A percentile compares a stretch with the other conserved stretches of the same genome.
Evolutionary conservation across 2,113 vertebrate species (phyloP).

Genomic region (Anguilla rostrata): DNA sequence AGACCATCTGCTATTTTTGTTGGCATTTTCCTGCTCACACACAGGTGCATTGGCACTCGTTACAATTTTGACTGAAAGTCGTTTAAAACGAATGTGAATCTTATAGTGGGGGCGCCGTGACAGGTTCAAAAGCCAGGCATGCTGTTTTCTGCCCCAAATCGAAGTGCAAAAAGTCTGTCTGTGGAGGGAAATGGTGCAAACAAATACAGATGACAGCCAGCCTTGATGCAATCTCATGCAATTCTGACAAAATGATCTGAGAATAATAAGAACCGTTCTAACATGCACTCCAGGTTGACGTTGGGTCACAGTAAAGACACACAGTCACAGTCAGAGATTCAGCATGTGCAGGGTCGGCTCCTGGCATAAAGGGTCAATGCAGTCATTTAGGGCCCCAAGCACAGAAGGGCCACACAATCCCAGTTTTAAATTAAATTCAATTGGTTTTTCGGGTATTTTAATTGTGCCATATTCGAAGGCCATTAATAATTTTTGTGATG

Average conservation of each 20-base stretch:
- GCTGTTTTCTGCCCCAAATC: conserved; percentile 13
- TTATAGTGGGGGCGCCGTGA: neutral
- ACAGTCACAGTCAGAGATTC: neutral
- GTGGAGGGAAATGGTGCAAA: conserved; percentile 17
- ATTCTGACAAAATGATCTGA: conserved; percentile 31
- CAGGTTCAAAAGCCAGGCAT: conserved; percentile 12
- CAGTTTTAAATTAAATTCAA: too few species aligned
- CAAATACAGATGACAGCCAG: conserved; percentile 19
- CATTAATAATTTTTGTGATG: too few species aligned
- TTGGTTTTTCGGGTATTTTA: too few species aligned
- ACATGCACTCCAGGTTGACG: neutral
- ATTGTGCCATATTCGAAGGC: too few species aligned
- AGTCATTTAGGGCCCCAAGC: too few species aligned
- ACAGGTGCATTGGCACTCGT: neutral
- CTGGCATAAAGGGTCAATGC: neutral
- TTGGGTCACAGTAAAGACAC: neutral
- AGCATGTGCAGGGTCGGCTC: neutral
- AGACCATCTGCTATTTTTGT: neutral
- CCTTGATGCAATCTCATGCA: conserved; percentile 45
- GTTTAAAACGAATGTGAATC: neutral
- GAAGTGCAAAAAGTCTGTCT: neutral
- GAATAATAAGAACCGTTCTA: neutral
- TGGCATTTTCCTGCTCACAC: neutral
- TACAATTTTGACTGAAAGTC: neutral
- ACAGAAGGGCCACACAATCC: too few species aligned